Conservation (phyloP, 2,113 vertebrate genomes). For the Spea bombifrons region DNA sequence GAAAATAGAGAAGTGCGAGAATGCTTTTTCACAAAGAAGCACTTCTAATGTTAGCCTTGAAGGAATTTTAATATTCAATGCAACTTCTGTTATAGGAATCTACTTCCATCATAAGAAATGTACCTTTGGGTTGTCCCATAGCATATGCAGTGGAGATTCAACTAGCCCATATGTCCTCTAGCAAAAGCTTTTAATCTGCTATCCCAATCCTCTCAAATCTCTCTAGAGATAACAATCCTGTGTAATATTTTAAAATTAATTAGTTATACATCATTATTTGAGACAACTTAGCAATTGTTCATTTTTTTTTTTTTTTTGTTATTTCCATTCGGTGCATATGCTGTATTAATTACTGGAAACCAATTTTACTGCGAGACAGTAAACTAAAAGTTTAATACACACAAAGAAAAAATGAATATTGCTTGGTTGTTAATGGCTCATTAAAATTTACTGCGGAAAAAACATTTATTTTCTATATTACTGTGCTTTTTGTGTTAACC, state of each 20-base stretch:
- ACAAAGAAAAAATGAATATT: constrained; percentile 12
- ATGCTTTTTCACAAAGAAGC: constrained; percentile 13
- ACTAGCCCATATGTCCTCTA: constrained; percentile 45
- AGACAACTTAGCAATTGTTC: constrained; percentile 34
- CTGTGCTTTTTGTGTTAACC: too few relatives aligned
- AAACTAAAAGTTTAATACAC: constrained; percentile 18
- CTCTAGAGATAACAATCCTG: constrained; percentile 36
- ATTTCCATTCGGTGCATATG: constrained; percentile 12
- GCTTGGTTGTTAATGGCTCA: constrained; percentile 17
- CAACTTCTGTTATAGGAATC: constrained; percentile 44
- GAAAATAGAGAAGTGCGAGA: constrained; percentile 22
- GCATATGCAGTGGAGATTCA: constrained; percentile 43
- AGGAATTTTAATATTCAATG: constrained; percentile 49
- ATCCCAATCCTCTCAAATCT: constrained; percentile 28
- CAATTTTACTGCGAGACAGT: constrained; percentile 23
- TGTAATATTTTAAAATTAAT: constrained; percentile 49
- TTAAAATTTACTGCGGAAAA: constrained; percentile 19
- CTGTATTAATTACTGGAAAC: constrained; percentile 34
- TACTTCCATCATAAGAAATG: constrained; percentile 35
- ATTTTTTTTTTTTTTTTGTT: constrained; percentile 32
- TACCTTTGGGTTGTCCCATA: constrained; percentile 47
- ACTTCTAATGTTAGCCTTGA: constrained; percentile 43
- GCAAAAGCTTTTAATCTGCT: constrained; percentile 48
- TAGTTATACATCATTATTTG: constrained; percentile 48
- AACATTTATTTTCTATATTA: too few relatives aligned